Base-by-base conservation (phyloP, 2,888 invertebrate species). In the Parnassius smintheus region DNA sequence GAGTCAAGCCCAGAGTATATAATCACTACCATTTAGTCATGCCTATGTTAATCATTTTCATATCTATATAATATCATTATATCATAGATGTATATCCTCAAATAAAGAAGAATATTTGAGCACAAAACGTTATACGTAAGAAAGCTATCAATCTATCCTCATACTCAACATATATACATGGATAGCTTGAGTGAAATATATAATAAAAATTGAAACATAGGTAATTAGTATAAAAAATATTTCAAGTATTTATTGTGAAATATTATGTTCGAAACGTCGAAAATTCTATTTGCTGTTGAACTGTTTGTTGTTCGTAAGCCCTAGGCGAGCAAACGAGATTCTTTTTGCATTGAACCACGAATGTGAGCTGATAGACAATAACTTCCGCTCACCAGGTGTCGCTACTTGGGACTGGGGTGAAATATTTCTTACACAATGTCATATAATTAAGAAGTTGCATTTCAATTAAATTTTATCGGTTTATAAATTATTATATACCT, bases 111-210 rank as follows among this genome's bases (percentile, higher is more conserved):
- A 49, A 49, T 51, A 56, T 58, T 58, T 49, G 53, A 62, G 62
- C 62, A 54, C 62, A 62, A 62, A 62, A 10, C 48, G 42, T 42
- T 45, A 51, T 62, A 53, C 51, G 51, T 61, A 61, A 56, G 45
- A 49, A 22, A 48, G n/a, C 48, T 48, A 35, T 35, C 35, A 4
- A 35, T 35, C 4, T 35, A 35, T 35, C 35, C 3, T 35, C 35
- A n/a, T n/a, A n/a, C 7, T 7, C 3, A 25, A 25, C 25, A 25
- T 25, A 35, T 35, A 35, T 35, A 35, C 4, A 35, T 7, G n/a
- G 2, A 48, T 48, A 48, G 8, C 12, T 12, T n/a, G 12, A n/a
- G 12, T 8, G 8, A 48, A 48, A 48, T n/a, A 48, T n/a, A 48
- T 8, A 13, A 48, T 4, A n/a, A 12, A 13, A 11, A n/a, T n/a